Conservation (phyloP, 2,888 invertebrate genomes). For the Aquatica leii region DNA sequence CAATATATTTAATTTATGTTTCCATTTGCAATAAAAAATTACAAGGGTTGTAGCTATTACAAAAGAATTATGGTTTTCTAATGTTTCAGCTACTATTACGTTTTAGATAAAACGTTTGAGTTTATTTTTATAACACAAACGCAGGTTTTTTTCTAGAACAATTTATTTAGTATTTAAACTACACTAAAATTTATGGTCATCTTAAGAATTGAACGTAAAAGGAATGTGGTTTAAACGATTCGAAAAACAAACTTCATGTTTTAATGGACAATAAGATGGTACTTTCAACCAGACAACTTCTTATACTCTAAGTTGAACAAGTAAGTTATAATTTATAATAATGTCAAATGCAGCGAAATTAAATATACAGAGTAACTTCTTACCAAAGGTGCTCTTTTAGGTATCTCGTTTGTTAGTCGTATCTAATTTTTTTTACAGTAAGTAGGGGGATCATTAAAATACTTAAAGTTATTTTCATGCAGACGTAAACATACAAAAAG, state of each 20-base stretch:
- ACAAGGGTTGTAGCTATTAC: no score
- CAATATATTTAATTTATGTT: no score
- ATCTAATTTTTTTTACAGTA: slow-evolving; percentile 1
- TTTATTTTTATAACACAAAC: no score
- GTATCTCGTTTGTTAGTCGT: slow-evolving; percentile 7
- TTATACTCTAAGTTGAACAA: slow-evolving; percentile 51
- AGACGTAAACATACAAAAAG: neutral
- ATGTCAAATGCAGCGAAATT: slow-evolving; percentile 56
- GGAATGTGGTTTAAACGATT: slow-evolving; percentile 56
- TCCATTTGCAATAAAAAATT: no score
- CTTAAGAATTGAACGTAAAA: slow-evolving; percentile 56
- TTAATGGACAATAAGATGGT: slow-evolving; percentile 59
- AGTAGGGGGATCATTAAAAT: slow-evolving; percentile 15
- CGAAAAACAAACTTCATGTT: slow-evolving; percentile 58
- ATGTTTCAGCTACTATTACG: no score
- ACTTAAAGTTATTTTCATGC: neutral
- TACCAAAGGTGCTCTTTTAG: slow-evolving; percentile 41
- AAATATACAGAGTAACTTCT: slow-evolving; percentile 51
- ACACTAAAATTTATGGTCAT: slow-evolving; percentile 55
- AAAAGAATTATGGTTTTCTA: no score
- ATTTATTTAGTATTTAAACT: no score
- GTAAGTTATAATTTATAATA: slow-evolving; percentile 59
- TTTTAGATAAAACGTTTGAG: no score
- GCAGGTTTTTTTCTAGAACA: no score
- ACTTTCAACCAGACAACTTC: slow-evolving; percentile 58